A percentile compares a stretch with the other conserved stretches of the same genome.
These are phyloP conservation scores for Cydia strobilella DNA, from an alignment of 1,140 invertebrate genomes.

Conservation along the genomic window DNA sequence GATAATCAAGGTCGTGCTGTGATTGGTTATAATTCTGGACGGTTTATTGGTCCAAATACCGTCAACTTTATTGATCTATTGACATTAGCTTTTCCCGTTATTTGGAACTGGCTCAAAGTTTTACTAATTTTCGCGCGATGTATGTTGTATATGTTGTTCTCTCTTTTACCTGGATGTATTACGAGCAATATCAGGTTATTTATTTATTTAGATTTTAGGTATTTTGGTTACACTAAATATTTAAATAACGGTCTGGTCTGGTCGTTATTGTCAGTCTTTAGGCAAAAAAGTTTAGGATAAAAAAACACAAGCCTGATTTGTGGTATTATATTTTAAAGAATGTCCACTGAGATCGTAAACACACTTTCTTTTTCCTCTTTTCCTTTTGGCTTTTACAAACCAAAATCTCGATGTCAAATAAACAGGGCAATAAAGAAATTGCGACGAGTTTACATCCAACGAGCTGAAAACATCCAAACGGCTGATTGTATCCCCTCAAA, in stretches of 20 bases:
- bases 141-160: no score
- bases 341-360: neutral
- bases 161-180: no score
- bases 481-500: neutral
- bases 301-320: no score
- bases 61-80: slow-evolving; percentile 19
- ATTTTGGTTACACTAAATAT: no score
- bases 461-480: neutral
- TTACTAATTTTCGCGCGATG: neutral
- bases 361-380: neutral
- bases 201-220: no score
- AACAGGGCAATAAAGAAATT: slow-evolving; percentile 13
- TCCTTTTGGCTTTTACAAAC: neutral
- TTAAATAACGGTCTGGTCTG: no score
- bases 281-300: no score
- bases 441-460: neutral
- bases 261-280: no score
- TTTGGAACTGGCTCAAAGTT: slow-evolving; percentile 3
- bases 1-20: neutral
- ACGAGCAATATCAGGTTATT: no score
- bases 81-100: slow-evolving; percentile 5
- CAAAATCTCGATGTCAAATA: neutral
- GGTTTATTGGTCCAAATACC: slow-evolving; percentile 21
- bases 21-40: slow-evolving; percentile 21
- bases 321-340: neutral